Conservation (phyloP, 2,797 vertebrate genomes). For the Myotis daubentonii region DNA sequence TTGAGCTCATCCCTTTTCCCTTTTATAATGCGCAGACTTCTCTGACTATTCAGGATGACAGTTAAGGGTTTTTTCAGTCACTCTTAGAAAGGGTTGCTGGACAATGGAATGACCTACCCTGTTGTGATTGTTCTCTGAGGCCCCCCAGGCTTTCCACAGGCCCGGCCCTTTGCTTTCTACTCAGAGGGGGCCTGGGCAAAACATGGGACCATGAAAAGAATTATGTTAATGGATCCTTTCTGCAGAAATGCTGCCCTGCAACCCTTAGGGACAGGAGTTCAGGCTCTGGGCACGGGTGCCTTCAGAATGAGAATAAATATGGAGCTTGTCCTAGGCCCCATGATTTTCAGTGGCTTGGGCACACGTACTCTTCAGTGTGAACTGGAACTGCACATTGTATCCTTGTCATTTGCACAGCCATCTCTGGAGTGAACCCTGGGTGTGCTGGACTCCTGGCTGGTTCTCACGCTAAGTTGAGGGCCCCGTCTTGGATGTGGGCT, state of each 20-base stretch:
- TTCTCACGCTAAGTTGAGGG: background rate
- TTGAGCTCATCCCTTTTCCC: background rate
- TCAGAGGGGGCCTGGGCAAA: background rate
- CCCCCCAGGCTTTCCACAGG: too few relatives aligned
- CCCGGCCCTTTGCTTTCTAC: background rate
- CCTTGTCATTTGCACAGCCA: background rate
- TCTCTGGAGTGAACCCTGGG: background rate
- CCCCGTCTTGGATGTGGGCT: background rate
- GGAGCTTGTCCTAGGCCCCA: background rate
- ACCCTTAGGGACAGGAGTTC: background rate
- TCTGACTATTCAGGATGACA: background rate
- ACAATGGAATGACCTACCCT: background rate
- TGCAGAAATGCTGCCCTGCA: background rate
- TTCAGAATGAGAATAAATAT: background rate
- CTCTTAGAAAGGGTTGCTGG: background rate
- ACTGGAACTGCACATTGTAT: too few relatives aligned
- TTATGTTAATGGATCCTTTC: background rate
- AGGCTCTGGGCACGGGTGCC: background rate
- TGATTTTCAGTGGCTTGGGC: accelerated
- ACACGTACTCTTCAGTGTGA: background rate
- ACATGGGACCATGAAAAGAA: background rate
- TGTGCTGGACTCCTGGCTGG: background rate
- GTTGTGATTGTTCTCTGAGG: background rate
- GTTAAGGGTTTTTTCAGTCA: background rate
- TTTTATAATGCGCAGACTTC: background rate